phyloP scores from a whole-genome alignment of 1,140 invertebrate genomes.

The Drosophila willistoni region DNA sequence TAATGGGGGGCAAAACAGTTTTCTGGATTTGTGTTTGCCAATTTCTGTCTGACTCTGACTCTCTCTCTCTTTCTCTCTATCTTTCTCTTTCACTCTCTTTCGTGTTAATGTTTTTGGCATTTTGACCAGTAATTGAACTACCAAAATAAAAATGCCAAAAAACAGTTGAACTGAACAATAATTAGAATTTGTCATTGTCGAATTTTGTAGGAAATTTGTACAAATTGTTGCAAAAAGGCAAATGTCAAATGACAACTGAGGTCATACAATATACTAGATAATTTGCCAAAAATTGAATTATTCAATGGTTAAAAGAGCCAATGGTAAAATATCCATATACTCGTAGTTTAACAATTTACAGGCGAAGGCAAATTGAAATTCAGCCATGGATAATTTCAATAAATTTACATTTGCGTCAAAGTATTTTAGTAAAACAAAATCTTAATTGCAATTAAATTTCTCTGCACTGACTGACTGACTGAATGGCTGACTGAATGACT shows the following conservation, averaged over 20 bases:
- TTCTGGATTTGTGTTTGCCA: conserved; percentile 30
- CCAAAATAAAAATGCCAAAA: conserved; percentile 16
- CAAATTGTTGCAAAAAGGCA: conserved; percentile 10
- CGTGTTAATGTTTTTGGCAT: conserved; percentile 10
- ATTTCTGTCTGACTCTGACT: conserved; percentile 16
- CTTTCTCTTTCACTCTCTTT: not conserved
- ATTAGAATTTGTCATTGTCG: conserved; percentile 24
- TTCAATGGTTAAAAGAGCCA: not conserved
- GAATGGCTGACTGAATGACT: too few species aligned
- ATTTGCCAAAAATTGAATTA: conserved; percentile 4
- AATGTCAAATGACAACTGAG: conserved; percentile 9
- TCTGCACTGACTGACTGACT: too few species aligned
- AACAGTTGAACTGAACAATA: conserved; percentile 10
- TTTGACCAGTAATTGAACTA: conserved; percentile 21
- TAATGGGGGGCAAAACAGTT: conserved; percentile 11
- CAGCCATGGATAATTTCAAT: not conserved
- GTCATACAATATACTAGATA: not conserved
- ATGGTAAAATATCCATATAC: not conserved
- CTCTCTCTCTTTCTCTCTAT: not conserved
- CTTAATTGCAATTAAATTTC: conserved; percentile 12
- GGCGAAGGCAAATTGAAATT: not conserved
- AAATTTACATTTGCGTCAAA: conserved; percentile 9
- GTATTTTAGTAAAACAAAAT: not conserved
- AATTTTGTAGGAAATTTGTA: conserved; percentile 18
- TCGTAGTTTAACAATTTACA: not conserved